phyloP scores from a whole-genome alignment of 2,797 vertebrate species.

The Antrozous pallidus region DNA sequence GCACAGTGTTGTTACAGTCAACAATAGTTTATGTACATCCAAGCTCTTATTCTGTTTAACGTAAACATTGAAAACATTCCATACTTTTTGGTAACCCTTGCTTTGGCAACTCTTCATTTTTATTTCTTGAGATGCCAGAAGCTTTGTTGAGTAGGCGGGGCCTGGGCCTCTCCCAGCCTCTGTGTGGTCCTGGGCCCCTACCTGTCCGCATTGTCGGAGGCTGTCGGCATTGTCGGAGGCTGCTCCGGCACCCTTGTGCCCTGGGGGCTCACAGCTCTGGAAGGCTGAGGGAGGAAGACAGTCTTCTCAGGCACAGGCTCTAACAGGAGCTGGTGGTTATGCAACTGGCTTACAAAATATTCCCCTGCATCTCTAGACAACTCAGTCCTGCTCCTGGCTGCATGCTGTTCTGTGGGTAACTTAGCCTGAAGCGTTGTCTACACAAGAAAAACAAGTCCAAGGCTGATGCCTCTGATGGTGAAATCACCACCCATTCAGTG shows the following conservation, averaged over 20 bases:
- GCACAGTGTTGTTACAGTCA: no score
- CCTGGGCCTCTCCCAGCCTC: neutral
- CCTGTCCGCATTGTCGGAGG: neutral
- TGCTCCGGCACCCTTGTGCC: accelerated
- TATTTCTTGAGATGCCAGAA: neutral
- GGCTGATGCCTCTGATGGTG: neutral
- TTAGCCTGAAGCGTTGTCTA: neutral
- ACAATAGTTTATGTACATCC: neutral
- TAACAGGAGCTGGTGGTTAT: neutral
- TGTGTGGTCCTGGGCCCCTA: neutral
- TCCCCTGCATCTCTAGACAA: neutral
- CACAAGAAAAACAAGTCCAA: conserved; percentile 29
- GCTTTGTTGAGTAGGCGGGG: accelerated
- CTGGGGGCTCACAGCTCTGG: neutral
- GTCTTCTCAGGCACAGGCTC: neutral
- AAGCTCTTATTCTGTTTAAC: neutral
- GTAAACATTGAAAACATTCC: neutral
- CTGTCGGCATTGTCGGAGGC: neutral
- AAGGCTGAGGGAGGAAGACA: neutral
- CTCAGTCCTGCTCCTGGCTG: neutral
- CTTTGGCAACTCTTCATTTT: neutral
- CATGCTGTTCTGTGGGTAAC: neutral
- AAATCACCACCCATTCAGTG: neutral
- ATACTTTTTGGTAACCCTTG: neutral
- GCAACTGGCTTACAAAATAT: neutral